Evolutionary conservation across 1,140 invertebrate species (phyloP).

Genomic region (Heliothis virescens): DNA sequence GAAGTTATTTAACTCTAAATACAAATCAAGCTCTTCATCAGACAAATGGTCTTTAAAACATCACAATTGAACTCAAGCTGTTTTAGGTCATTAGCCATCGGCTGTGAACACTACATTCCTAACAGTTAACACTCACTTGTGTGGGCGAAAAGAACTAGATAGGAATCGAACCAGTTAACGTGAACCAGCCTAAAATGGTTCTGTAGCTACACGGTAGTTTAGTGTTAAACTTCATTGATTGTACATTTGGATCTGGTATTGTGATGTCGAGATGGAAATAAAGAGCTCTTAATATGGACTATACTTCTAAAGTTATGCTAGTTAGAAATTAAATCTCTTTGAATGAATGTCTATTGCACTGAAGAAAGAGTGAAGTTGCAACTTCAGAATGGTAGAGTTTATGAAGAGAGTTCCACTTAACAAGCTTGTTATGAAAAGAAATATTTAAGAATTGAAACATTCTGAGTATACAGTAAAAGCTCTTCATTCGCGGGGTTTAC

Average conservation of each 20-base stretch:
- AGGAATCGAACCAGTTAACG: not conserved
- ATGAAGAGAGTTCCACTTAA: too few species aligned
- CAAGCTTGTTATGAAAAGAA: too few species aligned
- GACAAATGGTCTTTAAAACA: constrained; percentile 19
- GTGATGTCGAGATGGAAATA: too few species aligned
- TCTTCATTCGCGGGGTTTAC: too few species aligned
- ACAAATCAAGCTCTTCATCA: constrained; percentile 6
- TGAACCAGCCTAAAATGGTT: not conserved
- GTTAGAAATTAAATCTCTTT: too few species aligned
- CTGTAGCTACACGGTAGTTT: not conserved
- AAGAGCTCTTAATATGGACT: too few species aligned
- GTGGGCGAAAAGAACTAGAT: constrained; percentile 31
- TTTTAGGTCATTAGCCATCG: constrained; percentile 28
- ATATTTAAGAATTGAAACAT: too few species aligned
- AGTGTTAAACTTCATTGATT: not conserved
- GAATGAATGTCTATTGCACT: too few species aligned
- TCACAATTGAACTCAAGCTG: constrained; percentile 29
- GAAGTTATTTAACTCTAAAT: not conserved
- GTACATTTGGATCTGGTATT: not conserved
- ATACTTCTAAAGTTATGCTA: too few species aligned
- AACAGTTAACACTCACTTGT: constrained; percentile 22
- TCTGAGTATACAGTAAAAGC: too few species aligned
- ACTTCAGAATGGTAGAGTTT: too few species aligned
- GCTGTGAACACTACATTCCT: constrained; percentile 18
- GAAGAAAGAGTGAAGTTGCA: too few species aligned